These are phyloP conservation scores for Dilophus febrilis DNA, from an alignment of 2,888 invertebrate genomes.

Conservation along the genomic window DNA sequence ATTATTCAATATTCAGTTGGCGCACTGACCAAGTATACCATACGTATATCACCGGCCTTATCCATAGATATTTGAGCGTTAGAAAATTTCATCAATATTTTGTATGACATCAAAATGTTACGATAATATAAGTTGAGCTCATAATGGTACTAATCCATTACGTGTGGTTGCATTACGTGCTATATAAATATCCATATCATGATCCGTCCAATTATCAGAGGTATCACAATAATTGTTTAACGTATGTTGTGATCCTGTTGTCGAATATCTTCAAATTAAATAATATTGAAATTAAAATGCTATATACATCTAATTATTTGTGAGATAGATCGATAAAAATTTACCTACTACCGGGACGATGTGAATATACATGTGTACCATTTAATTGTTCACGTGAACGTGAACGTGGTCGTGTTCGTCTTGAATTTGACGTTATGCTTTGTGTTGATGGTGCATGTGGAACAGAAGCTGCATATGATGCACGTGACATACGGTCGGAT, in stretches of 20 bases:
- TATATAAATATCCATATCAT: conserved; percentile 92
- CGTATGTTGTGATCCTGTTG: conserved; percentile 66
- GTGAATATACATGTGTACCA: conserved; percentile 31
- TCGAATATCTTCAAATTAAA: conserved; percentile 34
- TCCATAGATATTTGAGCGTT: conserved; percentile 15
- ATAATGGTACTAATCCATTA: conserved; percentile 70
- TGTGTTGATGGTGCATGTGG: conserved; percentile 36
- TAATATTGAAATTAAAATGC: not conserved
- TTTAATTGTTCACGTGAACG: conserved; percentile 50
- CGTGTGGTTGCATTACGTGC: conserved; percentile 77
- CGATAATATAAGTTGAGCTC: conserved; percentile 22
- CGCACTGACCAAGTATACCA: too few relatives aligned
- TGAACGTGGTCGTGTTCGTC: conserved; percentile 58
- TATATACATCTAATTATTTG: not conserved
- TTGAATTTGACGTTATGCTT: conserved; percentile 40
- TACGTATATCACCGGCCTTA: not conserved
- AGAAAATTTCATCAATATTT: conserved; percentile 30
- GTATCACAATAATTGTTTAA: conserved; percentile 77
- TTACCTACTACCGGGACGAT: conserved; percentile 60
- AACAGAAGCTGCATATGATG: conserved; percentile 50
- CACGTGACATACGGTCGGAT: conserved; percentile 63
- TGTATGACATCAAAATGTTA: conserved; percentile 32
- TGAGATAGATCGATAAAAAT: conserved; percentile 12
- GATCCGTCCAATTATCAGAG: conserved; percentile 85
- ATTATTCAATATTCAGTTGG: not conserved